These are phyloP conservation scores for Meles meles DNA, from an alignment of 2,113 vertebrate species.

Conservation along the genomic window DNA sequence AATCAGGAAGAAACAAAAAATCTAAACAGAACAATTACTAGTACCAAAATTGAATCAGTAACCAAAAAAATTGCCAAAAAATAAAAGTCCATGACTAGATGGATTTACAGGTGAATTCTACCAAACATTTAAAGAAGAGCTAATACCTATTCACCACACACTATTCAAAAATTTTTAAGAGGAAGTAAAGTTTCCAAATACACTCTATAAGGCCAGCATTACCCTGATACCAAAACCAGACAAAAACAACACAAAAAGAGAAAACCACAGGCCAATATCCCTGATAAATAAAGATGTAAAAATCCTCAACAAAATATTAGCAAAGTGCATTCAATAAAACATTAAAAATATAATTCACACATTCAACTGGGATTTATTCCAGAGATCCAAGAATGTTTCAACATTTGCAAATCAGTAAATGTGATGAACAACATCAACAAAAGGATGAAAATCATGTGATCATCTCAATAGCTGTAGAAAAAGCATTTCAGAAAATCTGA, in stretches of 20 bases:
- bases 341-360: not conserved
- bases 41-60: not conserved
- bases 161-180: not conserved
- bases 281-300: not conserved
- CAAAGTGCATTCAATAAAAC: not conserved
- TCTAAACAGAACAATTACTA: not conserved
- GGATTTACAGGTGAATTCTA: not conserved
- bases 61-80: not conserved
- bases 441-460: not conserved
- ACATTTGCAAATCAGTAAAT: not conserved
- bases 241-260: not conserved
- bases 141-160: not conserved
- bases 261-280: not conserved
- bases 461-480: not conserved
- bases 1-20: not conserved
- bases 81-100: not conserved
- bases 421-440: not conserved
- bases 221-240: not conserved
- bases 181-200: not conserved
- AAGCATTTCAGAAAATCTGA: not conserved
- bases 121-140: not conserved
- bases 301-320: not conserved
- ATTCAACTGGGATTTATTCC: not conserved
- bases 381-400: not conserved
- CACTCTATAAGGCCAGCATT: not conserved